Percentiles rank a stretch among this genome's conserved stretches.
These are phyloP conservation scores for Dyspetes luteomarginatus DNA, from an alignment of 2,888 invertebrate genomes.

Conservation along the genomic window DNA sequence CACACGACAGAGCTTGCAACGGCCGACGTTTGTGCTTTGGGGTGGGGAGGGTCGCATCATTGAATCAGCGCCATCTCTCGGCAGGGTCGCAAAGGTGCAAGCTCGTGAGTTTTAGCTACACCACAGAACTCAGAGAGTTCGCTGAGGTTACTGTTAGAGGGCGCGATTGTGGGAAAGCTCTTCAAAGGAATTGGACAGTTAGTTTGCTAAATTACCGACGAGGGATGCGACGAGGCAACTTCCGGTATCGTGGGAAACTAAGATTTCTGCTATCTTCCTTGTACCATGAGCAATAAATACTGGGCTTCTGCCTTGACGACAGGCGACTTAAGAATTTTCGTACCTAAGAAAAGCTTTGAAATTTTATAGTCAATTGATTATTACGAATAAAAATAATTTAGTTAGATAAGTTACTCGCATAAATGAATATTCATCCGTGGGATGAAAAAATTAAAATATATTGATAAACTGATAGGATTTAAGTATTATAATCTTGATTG, in stretches of 20 bases:
- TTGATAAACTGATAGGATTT: not conserved
- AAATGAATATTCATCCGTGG: too few relatives aligned
- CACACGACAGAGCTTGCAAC: conserved; percentile 29
- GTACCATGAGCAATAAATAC: not conserved
- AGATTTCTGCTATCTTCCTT: not conserved
- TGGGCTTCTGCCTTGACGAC: conserved; percentile 9
- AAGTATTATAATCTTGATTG: not conserved
- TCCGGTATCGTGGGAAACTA: conserved; percentile 7
- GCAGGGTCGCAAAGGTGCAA: not conserved
- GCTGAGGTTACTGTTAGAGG: not conserved
- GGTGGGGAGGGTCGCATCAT: not conserved
- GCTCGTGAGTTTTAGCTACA: not conserved
- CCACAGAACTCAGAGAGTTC: not conserved
- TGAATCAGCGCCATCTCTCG: conserved; percentile 26
- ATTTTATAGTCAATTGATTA: not conserved
- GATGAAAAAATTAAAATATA: too few relatives aligned
- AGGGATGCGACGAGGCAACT: conserved; percentile 7
- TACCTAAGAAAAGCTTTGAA: not conserved
- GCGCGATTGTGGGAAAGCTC: not conserved
- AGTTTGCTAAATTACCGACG: conserved; percentile 52
- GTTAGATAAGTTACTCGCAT: not conserved
- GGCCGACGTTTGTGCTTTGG: not conserved
- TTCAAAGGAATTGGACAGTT: not conserved
- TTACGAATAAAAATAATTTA: not conserved
- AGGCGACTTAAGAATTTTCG: not conserved